Conservation (phyloP, 2,888 invertebrate genomes). For the Archaeoteleia sp. region DNA sequence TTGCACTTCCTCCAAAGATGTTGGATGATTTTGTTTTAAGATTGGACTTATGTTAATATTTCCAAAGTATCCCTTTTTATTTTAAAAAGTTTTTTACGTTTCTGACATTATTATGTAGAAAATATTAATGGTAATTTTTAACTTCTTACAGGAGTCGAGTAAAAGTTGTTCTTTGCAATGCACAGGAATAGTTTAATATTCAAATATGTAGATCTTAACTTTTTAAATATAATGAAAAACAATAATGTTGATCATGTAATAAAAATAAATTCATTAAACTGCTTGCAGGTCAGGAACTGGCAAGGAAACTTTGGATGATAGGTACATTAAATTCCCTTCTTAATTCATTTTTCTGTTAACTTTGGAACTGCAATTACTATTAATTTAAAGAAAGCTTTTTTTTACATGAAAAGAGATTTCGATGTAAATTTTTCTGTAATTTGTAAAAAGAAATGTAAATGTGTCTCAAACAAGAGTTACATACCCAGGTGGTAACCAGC, state of each 20-base stretch:
- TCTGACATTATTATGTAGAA: conserved; percentile 35
- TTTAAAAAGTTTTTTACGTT: conserved; percentile 34
- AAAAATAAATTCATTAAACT: conserved; percentile 67
- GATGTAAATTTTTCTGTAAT: neutral
- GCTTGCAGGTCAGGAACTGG: conserved; percentile 71
- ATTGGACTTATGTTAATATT: no score
- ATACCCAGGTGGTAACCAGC: conserved; percentile 9
- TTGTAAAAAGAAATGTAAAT: neutral
- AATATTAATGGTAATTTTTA: conserved; percentile 69
- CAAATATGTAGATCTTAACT: conserved; percentile 47
- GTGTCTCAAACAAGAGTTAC: conserved; percentile 5
- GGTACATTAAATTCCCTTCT: conserved; percentile 61
- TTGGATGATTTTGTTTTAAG: no score
- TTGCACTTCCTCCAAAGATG: conserved; percentile 35
- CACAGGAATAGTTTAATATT: conserved; percentile 60
- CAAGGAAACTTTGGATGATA: conserved; percentile 73
- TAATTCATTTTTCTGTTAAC: conserved; percentile 11
- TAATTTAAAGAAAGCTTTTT: neutral
- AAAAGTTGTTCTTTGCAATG: conserved; percentile 63
- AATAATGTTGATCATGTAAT: conserved; percentile 16
- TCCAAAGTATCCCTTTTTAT: conserved; percentile 43
- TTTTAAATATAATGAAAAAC: conserved; percentile 34
- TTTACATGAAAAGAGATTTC: neutral
- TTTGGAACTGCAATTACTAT: neutral
- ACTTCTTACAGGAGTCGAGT: conserved; percentile 71